Conservation (phyloP, 2,888 invertebrate species). For the Pycnomerus fuliginosus region DNA sequence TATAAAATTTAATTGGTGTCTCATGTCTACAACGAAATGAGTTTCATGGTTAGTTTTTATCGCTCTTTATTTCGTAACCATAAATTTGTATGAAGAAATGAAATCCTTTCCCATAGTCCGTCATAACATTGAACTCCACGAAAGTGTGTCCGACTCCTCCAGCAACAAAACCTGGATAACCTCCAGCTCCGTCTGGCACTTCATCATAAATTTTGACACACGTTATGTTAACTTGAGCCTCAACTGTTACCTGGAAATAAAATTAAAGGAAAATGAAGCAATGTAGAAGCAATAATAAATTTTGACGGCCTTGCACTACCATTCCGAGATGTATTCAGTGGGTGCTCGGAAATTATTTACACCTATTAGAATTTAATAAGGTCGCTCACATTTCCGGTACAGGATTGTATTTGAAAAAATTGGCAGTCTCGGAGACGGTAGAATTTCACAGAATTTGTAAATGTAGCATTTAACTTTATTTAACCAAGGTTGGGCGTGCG, state of each 20-base stretch:
- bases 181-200: conserved; percentile 41
- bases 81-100: conserved; percentile 53
- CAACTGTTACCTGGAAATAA: conserved; percentile 47
- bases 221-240: conserved; percentile 49
- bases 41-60: too few species aligned
- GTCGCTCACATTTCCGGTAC: conserved; percentile 12
- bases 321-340: conserved; percentile 3
- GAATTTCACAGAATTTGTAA: too few species aligned
- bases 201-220: conserved; percentile 51
- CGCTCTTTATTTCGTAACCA: conserved; percentile 35
- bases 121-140: conserved; percentile 50
- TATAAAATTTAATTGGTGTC: too few species aligned
- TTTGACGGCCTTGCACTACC: conserved; percentile 4
- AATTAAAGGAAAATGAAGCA: too few species aligned
- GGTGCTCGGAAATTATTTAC: conserved; percentile 7
- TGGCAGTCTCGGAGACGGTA: too few species aligned
- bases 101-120: conserved; percentile 53
- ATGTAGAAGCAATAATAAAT: too few species aligned
- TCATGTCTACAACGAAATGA: too few species aligned
- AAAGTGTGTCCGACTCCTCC: conserved; percentile 53
- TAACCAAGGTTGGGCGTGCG: too few species aligned
- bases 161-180: conserved; percentile 41
- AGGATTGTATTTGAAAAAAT: too few species aligned
- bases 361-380: conserved; percentile 13
- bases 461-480: too few species aligned